A percentile compares a stretch with the other conserved stretches of the same genome.
Conservation (phyloP, 2,113 vertebrate species). For the Tor tambroides region DNA sequence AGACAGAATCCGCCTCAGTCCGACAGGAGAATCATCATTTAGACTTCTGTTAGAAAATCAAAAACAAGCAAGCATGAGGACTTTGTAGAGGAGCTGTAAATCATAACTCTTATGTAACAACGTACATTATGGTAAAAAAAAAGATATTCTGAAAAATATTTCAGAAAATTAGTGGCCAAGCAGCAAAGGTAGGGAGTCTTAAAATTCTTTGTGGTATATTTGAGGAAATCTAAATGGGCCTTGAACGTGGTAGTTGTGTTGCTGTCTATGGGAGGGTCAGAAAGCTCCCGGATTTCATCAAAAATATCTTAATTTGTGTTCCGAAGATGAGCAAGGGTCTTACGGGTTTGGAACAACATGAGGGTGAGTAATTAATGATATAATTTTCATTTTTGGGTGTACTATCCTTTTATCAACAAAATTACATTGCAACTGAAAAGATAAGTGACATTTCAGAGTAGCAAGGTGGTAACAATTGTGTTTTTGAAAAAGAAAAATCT, state of each 20-base stretch:
- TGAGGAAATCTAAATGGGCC: neutral
- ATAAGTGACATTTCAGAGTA: neutral
- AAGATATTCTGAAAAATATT: too few species aligned
- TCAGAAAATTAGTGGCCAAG: neutral
- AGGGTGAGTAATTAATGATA: too few species aligned
- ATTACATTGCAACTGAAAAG: too few species aligned
- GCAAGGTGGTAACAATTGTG: neutral
- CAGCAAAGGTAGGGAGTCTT: neutral
- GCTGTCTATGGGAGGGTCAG: neutral
- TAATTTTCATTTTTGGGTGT: too few species aligned
- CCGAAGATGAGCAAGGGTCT: neutral
- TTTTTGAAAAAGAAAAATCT: too few species aligned
- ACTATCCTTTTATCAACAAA: too few species aligned
- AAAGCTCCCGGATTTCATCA: neutral
- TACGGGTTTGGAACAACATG: too few species aligned
- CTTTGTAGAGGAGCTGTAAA: neutral
- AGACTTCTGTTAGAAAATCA: slow-evolving; percentile 75
- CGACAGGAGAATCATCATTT: slow-evolving; percentile 83
- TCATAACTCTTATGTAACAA: neutral
- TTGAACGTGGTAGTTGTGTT: neutral
- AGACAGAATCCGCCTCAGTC: slow-evolving; percentile 89
- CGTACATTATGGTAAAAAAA: neutral
- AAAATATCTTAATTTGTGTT: neutral
- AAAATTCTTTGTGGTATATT: neutral
- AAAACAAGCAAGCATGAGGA: neutral